Evolutionary conservation across 2,113 vertebrate species (phyloP), one percentile per base, ranked within the genome.

Genomic region (Papio anubis): DNA sequence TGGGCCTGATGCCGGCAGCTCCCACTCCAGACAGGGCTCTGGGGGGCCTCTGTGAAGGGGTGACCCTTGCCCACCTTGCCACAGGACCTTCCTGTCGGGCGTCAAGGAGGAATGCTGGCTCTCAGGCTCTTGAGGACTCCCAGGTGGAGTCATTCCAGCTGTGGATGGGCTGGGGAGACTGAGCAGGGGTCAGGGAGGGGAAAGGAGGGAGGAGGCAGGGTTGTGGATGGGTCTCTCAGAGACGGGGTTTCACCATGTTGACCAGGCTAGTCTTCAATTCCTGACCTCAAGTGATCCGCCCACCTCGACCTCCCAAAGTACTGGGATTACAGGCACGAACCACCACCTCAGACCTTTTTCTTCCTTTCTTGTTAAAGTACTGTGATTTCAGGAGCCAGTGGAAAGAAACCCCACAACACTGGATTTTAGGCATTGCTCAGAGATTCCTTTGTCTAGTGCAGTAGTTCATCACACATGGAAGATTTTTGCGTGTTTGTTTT

Each of bases 191-290:
- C 0, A 7, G 8, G 76, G 16, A 9, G n/a, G 45, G 1, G 6
- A 18, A 30, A 0, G 4, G 6, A 2, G 35, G 16, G n/a, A 9
- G 32, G 32, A 35, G 4, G 5, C n/a, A 73, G 25, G 23, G 27
- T 30, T 30, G 61, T 30, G 27, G 59, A 2, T 30, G 27, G 61
- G 61, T 64, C 27, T 64, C 61, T 30, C 12, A 64, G 61, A 64
- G 61, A 30, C 2, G 12, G 27, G 27, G 61, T 64, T 64, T 30
- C 61, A 30, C 61, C 61, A 30, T 30, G 61, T 30, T 64, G 27
- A 27, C 11, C 61, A 30, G 27, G 5, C 30, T 64, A 27, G 61
- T 64, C 61, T 64, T 64, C 27, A 30, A 14, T 12, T 64, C 61
- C 61, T 12, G 61, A 64, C 61, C 61, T 64, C 27, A 64, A 64